Base-by-base conservation (phyloP, 30 jellyfish, hydroid and myxozoan genomes). In the Pseudorhiza aurosa region DNA sequence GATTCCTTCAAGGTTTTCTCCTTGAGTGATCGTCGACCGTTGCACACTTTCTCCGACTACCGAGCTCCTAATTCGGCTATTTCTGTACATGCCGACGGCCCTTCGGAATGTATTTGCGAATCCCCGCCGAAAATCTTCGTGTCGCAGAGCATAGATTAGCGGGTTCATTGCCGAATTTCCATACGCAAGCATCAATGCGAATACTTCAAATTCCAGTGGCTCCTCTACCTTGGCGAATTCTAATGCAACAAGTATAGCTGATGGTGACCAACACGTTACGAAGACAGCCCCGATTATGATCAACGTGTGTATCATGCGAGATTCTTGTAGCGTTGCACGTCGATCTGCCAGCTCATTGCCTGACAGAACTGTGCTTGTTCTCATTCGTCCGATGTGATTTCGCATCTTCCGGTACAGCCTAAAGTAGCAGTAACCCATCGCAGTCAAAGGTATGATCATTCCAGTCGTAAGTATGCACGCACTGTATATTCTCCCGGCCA, bases 141-240 rank as follows among this genome's bases (percentile, higher is more conserved):
- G 97, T 4, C 97, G 78, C 24, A 78, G 25, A 5, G 90, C 94
- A 51, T 88, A 88, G 2, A 88, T 88, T 1, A 88, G 29, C 15
- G 97, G 97, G 50, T 88, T 88, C 65, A 88, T 18, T 12, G 90
- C 77, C n/a, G 94, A 77, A 47, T 81, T 85, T 21, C 69, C 82
- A 33, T 60, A 88, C 14, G 88, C 97, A 43, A 50, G 72, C 1
- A 69, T 56, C 24, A 88, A 26, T 2, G 92, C 85, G 26, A 83
- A 35, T 42, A 73, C 69, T 46, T 70, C 86, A 57, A 44, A 71
- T 55, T 53, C 77, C n/a, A 37, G 68, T 3, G 82, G 87, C 37
- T 63, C 72, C 59, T 26, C 78, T 15, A 69, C 72, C 22, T 57
- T 44, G 10, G 82, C 75, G 27, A 83, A 43, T 35, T 71, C 84